Conservation (phyloP, 2,797 vertebrate genomes). For the Premnoplex brunnescens region DNA sequence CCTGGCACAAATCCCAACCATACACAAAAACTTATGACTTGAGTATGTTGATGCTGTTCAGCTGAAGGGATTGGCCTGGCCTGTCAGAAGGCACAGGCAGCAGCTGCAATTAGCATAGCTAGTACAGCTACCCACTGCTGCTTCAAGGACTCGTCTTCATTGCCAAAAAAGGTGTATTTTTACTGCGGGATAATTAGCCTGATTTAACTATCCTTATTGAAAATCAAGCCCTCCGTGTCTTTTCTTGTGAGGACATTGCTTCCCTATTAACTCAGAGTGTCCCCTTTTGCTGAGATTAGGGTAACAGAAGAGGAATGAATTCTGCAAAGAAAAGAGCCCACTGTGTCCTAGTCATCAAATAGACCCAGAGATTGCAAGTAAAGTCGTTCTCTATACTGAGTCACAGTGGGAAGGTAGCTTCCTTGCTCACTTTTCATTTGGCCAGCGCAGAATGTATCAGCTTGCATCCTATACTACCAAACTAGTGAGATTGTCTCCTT, state of each 20-base stretch:
- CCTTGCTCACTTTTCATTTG: not conserved
- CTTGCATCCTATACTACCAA: not conserved
- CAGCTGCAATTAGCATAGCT: not conserved
- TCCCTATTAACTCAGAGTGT: not conserved
- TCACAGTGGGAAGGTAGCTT: not conserved
- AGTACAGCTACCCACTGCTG: not conserved
- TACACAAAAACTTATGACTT: slow-evolving; percentile 43
- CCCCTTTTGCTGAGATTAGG: not conserved
- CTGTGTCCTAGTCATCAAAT: not conserved
- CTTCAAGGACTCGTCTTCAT: not conserved
- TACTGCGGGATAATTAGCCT: not conserved
- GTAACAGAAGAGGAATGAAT: not conserved
- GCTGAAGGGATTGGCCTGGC: not conserved
- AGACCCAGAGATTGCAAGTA: not conserved
- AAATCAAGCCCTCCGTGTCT: not conserved
- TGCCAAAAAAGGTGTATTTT: slow-evolving; percentile 64
- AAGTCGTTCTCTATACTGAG: not conserved
- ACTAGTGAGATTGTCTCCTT: slow-evolving; percentile 3
- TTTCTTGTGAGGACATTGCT: not conserved
- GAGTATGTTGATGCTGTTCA: slow-evolving; percentile 19
- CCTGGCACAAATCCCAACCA: slow-evolving; percentile 46
- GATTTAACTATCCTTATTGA: not conserved
- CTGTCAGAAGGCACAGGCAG: not conserved
- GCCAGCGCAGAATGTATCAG: not conserved
- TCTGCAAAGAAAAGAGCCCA: not conserved